These are phyloP conservation scores for Erebia ligea DNA, from an alignment of 2,888 invertebrate genomes.

Conservation along the genomic window DNA sequence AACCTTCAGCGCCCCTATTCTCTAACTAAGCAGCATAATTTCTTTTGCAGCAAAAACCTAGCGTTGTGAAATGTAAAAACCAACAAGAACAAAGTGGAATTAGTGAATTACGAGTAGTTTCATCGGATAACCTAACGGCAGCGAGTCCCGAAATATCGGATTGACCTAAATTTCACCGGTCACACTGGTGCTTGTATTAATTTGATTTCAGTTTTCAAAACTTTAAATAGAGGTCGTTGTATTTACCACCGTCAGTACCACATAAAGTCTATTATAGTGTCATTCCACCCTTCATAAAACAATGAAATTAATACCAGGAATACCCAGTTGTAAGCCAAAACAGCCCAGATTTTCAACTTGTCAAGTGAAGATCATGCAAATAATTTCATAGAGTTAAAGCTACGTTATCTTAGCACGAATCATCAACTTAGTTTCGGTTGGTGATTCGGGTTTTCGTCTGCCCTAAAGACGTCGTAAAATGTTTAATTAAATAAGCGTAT, in stretches of 20 bases:
- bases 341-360: too few relatives aligned
- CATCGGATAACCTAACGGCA: conserved; percentile 14
- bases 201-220: conserved; percentile 11
- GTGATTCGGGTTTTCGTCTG: neutral
- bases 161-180: conserved; percentile 28
- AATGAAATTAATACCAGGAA: too few relatives aligned
- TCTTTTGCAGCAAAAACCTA: neutral
- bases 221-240: too few relatives aligned
- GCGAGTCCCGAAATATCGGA: conserved; percentile 25
- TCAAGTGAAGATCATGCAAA: too few relatives aligned
- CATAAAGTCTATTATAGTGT: too few relatives aligned
- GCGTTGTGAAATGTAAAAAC: neutral
- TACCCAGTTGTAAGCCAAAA: too few relatives aligned
- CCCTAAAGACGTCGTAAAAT: neutral
- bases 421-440: neutral
- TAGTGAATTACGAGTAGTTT: conserved; percentile 28
- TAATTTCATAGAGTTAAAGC: too few relatives aligned
- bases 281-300: too few relatives aligned
- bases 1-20: too few relatives aligned
- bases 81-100: neutral
- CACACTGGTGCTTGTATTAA: conserved; percentile 13
- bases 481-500: neutral
- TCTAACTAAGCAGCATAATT: neutral
- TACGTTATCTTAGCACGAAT: neutral
- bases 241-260: too few relatives aligned